Evolutionary conservation across 2,113 vertebrate genomes (phyloP).

Genomic region (Oreocharis arfaki): DNA sequence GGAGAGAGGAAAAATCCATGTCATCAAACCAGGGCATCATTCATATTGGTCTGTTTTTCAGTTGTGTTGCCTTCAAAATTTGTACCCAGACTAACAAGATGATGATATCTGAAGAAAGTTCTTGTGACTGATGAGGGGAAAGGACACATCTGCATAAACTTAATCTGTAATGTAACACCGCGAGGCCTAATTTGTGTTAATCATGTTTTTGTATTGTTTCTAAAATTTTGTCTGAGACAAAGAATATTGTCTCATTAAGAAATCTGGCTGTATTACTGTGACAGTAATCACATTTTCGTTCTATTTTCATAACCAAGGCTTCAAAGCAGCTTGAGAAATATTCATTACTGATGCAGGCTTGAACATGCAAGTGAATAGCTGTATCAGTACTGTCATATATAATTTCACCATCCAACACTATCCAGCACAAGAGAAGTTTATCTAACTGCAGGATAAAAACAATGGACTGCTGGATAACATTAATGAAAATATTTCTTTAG

Average conservation of each 20-base stretch:
- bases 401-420: slow-evolving; percentile 42
- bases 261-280: slow-evolving; percentile 58
- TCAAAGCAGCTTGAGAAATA: slow-evolving; percentile 65
- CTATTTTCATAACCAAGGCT: slow-evolving; percentile 67
- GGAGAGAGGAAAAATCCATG: not conserved
- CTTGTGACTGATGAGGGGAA: not conserved
- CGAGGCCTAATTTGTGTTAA: slow-evolving; percentile 58
- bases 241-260: slow-evolving; percentile 69
- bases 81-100: not conserved
- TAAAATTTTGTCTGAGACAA: slow-evolving; percentile 55
- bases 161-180: not conserved
- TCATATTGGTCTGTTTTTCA: not conserved
- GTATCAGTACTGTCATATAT: slow-evolving; percentile 38
- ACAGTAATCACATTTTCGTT: slow-evolving; percentile 69
- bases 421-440: slow-evolving; percentile 45
- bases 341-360: slow-evolving; percentile 62
- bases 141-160: slow-evolving; percentile 43
- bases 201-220: slow-evolving; percentile 60
- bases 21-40: not conserved
- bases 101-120: not conserved
- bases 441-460: slow-evolving; percentile 42
- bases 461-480: slow-evolving; percentile 32
- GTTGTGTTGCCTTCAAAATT: not conserved
- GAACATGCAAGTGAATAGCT: slow-evolving; percentile 49
- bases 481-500: slow-evolving; percentile 55